Conservation (phyloP, 2,888 invertebrate species). For the Drosophila nigritarsus region DNA sequence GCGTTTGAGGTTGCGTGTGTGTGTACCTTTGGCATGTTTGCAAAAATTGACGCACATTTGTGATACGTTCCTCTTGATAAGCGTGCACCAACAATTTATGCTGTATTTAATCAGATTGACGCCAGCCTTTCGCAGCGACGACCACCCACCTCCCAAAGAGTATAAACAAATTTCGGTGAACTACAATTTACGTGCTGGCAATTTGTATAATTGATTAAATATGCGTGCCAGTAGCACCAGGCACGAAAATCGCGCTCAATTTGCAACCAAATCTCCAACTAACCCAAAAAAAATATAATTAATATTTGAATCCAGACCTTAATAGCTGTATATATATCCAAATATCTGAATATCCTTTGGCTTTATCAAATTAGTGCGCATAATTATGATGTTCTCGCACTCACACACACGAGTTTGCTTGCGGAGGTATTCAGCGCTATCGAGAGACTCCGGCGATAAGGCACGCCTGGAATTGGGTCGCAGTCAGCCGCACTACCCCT, state of each 20-base stretch:
- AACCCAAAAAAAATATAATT: constrained; percentile 26
- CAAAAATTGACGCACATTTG: constrained; percentile 60
- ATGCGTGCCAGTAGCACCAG: constrained; percentile 57
- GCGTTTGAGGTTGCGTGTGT: not conserved
- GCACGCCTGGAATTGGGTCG: constrained; percentile 78
- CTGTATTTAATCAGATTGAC: constrained; percentile 74
- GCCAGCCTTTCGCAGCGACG: constrained; percentile 9
- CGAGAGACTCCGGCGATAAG: constrained; percentile 58
- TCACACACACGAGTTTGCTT: constrained; percentile 8
- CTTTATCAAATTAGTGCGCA: constrained; percentile 58
- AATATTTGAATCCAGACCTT: constrained; percentile 32
- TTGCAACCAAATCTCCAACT: constrained; percentile 36
- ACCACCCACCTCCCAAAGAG: not conserved
- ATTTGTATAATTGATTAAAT: constrained; percentile 79
- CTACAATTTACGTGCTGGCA: constrained; percentile 54
- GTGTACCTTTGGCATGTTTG: constrained; percentile 43
- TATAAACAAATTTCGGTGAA: constrained; percentile 40
- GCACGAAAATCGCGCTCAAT: constrained; percentile 62
- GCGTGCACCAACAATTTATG: constrained; percentile 62
- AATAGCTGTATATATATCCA: constrained; percentile 27
- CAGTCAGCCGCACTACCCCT: constrained; percentile 4
- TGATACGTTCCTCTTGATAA: constrained; percentile 54
- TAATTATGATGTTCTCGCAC: constrained; percentile 55
- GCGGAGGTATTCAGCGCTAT: constrained; percentile 25
- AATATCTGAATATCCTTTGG: constrained; percentile 19